Percentiles rank a stretch among this genome's conserved stretches.
Evolutionary conservation across 2,113 vertebrate species (phyloP).

Genomic region (Zapus hudsonius): DNA sequence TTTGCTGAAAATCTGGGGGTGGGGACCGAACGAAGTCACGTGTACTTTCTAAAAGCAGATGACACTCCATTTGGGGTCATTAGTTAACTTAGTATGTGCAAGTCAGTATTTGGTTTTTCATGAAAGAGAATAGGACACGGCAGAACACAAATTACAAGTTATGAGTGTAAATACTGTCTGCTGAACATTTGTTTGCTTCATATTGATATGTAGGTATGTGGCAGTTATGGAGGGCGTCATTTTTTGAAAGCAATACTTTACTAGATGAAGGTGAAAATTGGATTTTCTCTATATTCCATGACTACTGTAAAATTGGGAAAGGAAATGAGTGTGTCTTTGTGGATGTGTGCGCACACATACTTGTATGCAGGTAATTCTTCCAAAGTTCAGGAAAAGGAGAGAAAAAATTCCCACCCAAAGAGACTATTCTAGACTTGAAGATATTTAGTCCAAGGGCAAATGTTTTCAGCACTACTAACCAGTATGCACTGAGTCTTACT

Average conservation of each 20-base stretch:
- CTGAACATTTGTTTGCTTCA: not conserved
- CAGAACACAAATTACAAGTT: not conserved
- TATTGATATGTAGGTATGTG: not conserved
- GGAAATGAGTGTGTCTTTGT: not conserved
- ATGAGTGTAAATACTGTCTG: not conserved
- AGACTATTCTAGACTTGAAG: conserved; percentile 1
- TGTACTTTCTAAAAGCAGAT: not conserved
- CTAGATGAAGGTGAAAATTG: not conserved
- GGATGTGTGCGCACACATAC: not conserved
- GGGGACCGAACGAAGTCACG: not conserved
- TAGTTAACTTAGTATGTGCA: not conserved
- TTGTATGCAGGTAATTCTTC: not conserved
- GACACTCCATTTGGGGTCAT: not conserved
- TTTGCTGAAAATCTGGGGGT: not conserved
- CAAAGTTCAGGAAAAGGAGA: not conserved
- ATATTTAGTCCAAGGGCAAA: conserved; percentile 29
- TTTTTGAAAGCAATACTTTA: not conserved
- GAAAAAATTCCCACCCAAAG: not conserved
- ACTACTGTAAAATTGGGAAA: not conserved
- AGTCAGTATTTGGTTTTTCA: not conserved
- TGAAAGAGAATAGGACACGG: not conserved
- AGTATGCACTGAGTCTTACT: not conserved
- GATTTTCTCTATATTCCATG: not conserved
- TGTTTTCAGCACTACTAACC: not conserved
- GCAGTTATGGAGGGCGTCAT: not conserved